A percentile compares a stretch with the other conserved stretches of the same genome.
Conservation (phyloP, 2,113 vertebrate genomes). For the Glareola pratincola region DNA sequence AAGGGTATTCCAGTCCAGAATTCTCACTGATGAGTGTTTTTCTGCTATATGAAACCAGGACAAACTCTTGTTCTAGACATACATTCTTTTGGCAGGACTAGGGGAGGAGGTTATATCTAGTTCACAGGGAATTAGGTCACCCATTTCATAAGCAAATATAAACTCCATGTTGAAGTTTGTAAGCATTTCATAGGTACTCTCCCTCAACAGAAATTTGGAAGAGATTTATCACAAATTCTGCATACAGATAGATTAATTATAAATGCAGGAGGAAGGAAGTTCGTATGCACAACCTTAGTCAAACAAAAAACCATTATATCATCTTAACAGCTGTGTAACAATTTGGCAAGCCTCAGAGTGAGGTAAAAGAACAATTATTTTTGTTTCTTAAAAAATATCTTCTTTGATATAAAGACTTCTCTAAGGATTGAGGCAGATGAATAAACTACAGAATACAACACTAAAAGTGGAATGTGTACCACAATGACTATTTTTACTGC, state of each 20-base stretch:
- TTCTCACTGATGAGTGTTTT: background rate
- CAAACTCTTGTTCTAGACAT: background rate
- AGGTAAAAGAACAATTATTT: slow-evolving; percentile 61
- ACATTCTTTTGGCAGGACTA: background rate
- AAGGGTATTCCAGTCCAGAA: background rate
- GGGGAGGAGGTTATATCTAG: background rate
- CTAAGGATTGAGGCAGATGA: background rate
- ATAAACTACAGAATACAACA: slow-evolving; percentile 16
- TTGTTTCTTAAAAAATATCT: slow-evolving; percentile 51
- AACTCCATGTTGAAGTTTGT: background rate
- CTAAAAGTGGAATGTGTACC: background rate
- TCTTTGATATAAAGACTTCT: slow-evolving; percentile 19
- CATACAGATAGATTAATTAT: background rate
- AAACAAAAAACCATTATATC: slow-evolving; percentile 55
- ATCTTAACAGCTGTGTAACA: slow-evolving; percentile 64
- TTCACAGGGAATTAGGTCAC: slow-evolving; percentile 46
- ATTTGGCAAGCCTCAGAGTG: slow-evolving; percentile 31
- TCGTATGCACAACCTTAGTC: slow-evolving; percentile 19
- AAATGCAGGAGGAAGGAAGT: slow-evolving; percentile 63
- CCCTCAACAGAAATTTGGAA: background rate
- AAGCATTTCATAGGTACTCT: background rate
- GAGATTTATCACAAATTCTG: background rate
- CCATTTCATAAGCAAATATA: background rate
- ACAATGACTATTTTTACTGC: slow-evolving; percentile 8
- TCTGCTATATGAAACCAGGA: background rate